A percentile compares a stretch with the other conserved stretches of the same genome.
phyloP scores from a whole-genome alignment of 2,888 invertebrate genomes.

The Platycheirus rosarum region DNA sequence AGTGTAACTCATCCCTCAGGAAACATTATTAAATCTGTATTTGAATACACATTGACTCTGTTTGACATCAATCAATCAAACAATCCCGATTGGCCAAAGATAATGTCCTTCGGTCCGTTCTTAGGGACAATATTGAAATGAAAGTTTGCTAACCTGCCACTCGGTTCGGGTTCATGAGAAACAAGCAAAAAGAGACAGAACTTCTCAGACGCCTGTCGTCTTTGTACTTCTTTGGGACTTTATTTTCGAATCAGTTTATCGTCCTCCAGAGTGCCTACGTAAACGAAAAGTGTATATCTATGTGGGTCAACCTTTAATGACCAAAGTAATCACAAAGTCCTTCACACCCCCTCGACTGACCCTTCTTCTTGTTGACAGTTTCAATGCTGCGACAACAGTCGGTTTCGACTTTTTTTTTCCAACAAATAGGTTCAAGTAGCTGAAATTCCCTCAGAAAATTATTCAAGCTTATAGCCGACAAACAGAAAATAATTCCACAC shows the following conservation, averaged over 20 bases:
- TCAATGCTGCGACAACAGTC: conserved; percentile 42
- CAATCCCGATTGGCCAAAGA: no score
- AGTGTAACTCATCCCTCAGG: no score
- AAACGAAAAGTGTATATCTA: background rate
- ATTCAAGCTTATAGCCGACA: conserved; percentile 41
- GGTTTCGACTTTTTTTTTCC: conserved; percentile 11
- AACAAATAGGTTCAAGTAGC: conserved; percentile 6
- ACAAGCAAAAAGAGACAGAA: no score
- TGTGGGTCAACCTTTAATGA: conserved; percentile 40
- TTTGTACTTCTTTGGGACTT: conserved; percentile 1
- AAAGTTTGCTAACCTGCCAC: no score
- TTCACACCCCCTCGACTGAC: background rate
- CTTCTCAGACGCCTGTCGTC: no score
- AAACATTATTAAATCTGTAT: no score
- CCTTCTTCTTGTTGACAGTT: conserved; percentile 24
- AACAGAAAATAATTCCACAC: conserved; percentile 35
- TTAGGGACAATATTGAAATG: no score
- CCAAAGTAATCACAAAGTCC: conserved; percentile 34
- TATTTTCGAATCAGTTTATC: conserved; percentile 14
- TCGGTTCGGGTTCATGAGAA: no score
- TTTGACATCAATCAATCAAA: no score
- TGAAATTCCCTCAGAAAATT: conserved; percentile 9
- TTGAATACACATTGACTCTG: no score
- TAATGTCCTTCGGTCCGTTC: no score
- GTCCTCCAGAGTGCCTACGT: background rate